These are phyloP conservation scores for Cheilosia vernalis DNA, from an alignment of 2,888 invertebrate species.

Conservation along the genomic window DNA sequence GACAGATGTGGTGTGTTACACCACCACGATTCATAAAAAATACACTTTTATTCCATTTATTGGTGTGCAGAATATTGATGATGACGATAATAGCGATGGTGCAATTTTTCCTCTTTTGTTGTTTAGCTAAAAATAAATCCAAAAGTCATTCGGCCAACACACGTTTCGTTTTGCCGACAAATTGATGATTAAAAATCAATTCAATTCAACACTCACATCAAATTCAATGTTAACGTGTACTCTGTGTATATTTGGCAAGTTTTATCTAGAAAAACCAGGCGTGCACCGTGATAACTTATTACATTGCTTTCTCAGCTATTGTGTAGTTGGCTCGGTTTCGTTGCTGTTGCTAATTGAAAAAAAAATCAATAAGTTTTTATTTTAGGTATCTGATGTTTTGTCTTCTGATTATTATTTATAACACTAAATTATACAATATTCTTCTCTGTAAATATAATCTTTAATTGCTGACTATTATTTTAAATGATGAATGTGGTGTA, in stretches of 20 bases:
- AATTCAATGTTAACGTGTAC: slow-evolving; percentile 6
- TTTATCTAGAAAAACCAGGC: background rate
- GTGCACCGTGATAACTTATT: background rate
- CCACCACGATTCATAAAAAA: too few species aligned
- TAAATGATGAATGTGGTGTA: background rate
- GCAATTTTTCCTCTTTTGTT: background rate
- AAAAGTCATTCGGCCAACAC: slow-evolving; percentile 33
- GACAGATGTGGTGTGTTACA: too few species aligned
- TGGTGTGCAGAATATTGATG: slow-evolving; percentile 1
- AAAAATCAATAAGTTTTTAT: background rate
- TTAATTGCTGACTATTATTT: background rate
- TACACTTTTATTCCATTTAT: background rate
- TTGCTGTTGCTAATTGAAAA: slow-evolving; percentile 12
- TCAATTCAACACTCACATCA: slow-evolving; percentile 13
- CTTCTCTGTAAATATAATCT: too few species aligned
- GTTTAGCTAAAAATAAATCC: slow-evolving; percentile 1
- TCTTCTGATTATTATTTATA: too few species aligned
- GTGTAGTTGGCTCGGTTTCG: background rate
- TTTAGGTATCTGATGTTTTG: background rate
- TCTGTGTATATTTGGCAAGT: slow-evolving; percentile 2
- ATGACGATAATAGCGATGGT: slow-evolving; percentile 5
- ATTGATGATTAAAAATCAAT: slow-evolving; percentile 57
- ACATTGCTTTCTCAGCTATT: background rate
- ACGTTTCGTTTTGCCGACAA: background rate
- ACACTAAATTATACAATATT: too few species aligned